Evolutionary conservation across 2,888 invertebrate genomes (phyloP).

Genomic region (Harpalus rubripes): DNA sequence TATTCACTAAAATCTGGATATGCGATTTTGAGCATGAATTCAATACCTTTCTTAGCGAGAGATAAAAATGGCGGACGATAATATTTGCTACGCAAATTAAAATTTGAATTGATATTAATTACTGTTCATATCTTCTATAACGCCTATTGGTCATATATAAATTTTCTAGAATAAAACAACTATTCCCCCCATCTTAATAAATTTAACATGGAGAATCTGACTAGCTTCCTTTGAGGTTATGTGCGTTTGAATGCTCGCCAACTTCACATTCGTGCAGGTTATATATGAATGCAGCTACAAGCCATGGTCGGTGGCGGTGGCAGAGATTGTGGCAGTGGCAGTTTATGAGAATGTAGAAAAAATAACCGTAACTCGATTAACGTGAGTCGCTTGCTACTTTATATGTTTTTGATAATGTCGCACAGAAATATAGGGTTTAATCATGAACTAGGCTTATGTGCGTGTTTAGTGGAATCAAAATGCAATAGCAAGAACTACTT

Average conservation of each 20-base stretch:
- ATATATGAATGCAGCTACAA: constrained; percentile 20
- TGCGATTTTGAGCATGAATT: too few relatives aligned
- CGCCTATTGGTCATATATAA: neutral
- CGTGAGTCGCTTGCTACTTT: constrained; percentile 20
- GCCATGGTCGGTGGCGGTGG: neutral
- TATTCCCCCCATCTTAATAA: neutral
- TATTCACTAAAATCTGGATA: too few relatives aligned
- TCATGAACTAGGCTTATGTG: constrained; percentile 19
- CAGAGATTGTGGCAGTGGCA: constrained; percentile 21
- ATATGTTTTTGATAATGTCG: constrained; percentile 45
- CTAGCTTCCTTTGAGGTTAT: neutral
- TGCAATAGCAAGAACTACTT: neutral
- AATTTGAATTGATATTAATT: too few relatives aligned
- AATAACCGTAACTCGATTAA: constrained; percentile 19
- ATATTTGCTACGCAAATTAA: too few relatives aligned
- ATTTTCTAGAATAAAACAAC: neutral
- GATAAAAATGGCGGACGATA: too few relatives aligned
- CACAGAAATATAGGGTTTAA: constrained; percentile 32
- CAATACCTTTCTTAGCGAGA: too few relatives aligned
- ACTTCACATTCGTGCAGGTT: constrained; percentile 37
- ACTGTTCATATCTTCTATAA: neutral
- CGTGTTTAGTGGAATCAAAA: constrained; percentile 11
- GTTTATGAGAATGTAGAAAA: constrained; percentile 39
- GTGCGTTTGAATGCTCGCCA: constrained; percentile 16
- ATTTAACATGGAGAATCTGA: neutral